Conservation (phyloP, 2,113 vertebrate species). For the Loxodonta africana region DNA sequence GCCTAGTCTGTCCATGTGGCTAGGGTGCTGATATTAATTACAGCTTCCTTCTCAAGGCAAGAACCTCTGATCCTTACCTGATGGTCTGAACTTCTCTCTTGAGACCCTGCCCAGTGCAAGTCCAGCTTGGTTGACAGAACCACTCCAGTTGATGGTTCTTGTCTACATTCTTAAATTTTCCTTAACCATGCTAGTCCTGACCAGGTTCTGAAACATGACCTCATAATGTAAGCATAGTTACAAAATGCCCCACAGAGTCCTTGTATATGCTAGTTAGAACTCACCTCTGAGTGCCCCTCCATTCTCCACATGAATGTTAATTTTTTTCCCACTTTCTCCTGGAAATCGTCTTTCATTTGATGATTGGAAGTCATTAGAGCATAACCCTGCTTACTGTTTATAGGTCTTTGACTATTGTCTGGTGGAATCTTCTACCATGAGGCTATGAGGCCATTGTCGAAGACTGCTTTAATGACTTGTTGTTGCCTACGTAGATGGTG, state of each 20-base stretch:
- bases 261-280: not conserved
- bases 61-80: not conserved
- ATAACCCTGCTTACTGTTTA: not conserved
- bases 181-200: not conserved
- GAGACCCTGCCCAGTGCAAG: not conserved
- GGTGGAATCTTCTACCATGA: not conserved
- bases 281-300: not conserved
- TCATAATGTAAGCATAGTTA: not conserved
- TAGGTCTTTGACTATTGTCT: not conserved
- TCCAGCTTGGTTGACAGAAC: not conserved
- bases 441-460: not conserved
- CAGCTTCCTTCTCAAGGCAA: not conserved
- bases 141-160: not conserved
- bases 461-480: slow-evolving; percentile 37
- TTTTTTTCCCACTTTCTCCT: not conserved
- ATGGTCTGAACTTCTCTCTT: not conserved
- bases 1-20: not conserved
- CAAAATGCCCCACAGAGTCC: not conserved
- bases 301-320: not conserved
- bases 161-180: not conserved
- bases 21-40: not conserved
- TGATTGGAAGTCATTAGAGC: not conserved
- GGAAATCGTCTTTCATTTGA: slow-evolving; percentile 28
- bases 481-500: not conserved
- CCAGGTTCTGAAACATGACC: not conserved